These are phyloP conservation scores for Drosophila diplacantha DNA, from an alignment of 2,888 invertebrate species.

Conservation along the genomic window DNA sequence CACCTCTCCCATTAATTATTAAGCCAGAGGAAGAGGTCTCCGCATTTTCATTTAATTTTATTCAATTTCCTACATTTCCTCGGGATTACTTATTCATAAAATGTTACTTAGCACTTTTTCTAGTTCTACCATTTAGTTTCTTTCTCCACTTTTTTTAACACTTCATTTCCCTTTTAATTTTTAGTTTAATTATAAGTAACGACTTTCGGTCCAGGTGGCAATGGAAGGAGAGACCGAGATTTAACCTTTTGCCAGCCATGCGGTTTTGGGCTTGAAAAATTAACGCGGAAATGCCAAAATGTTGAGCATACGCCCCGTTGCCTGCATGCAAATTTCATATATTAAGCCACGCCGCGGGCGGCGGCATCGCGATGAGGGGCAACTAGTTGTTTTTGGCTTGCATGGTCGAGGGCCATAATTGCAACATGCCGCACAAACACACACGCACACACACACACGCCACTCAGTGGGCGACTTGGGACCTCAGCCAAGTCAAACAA, in stretches of 20 bases:
- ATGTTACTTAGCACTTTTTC: not conserved
- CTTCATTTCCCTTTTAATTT: slow-evolving; percentile 9
- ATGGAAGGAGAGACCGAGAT: not conserved
- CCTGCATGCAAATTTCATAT: slow-evolving; percentile 65
- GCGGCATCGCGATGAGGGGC: not conserved
- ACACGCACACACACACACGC: slow-evolving; percentile 31
- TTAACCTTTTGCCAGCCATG: slow-evolving; percentile 7
- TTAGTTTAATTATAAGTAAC: slow-evolving; percentile 5
- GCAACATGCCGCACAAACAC: slow-evolving; percentile 63
- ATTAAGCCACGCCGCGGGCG: slow-evolving; percentile 46
- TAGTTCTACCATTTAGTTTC: not conserved
- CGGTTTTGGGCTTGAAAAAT: slow-evolving; percentile 46
- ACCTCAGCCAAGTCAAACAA: slow-evolving; percentile 65
- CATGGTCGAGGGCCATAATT: slow-evolving; percentile 68
- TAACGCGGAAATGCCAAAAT: slow-evolving; percentile 68
- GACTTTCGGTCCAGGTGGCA: slow-evolving; percentile 1
- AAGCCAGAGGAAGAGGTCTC: not conserved
- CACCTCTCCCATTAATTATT: not conserved
- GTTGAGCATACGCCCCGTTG: slow-evolving; percentile 71
- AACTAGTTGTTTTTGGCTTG: slow-evolving; percentile 42
- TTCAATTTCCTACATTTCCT: not conserved
- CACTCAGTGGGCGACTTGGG: slow-evolving; percentile 6
- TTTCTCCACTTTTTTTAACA: not conserved
- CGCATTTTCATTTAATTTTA: slow-evolving; percentile 1
- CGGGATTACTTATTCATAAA: slow-evolving; percentile 1